Percentiles rank a stretch among this genome's conserved stretches.
phyloP scores from a whole-genome alignment of 2,888 invertebrate species.

The Trichopoda pennipes region DNA sequence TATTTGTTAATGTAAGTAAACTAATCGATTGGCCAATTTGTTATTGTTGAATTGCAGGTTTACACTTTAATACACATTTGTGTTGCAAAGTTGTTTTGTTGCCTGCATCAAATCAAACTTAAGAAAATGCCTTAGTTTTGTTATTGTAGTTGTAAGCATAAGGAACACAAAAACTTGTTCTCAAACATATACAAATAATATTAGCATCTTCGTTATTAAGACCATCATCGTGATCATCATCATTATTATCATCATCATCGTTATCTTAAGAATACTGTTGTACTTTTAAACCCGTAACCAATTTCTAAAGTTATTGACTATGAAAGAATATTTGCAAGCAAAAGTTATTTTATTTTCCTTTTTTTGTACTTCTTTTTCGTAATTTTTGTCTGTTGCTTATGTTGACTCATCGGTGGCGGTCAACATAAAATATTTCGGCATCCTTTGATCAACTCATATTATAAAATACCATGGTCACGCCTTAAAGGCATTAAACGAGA shows the following conservation, averaged over 20 bases:
- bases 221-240: constrained; percentile 15
- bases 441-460: constrained; percentile 81
- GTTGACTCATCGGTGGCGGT: constrained; percentile 75
- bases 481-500: constrained; percentile 82
- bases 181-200: constrained; percentile 15
- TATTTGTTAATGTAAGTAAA: constrained; percentile 13
- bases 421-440: constrained; percentile 79
- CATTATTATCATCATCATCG: constrained; percentile 11
- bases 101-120: constrained; percentile 26
- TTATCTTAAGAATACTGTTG: constrained; percentile 39
- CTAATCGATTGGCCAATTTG: constrained; percentile 65
- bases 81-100: background rate
- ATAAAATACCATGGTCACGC: constrained; percentile 81
- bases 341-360: constrained; percentile 38
- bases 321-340: constrained; percentile 53
- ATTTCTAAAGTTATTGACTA: constrained; percentile 66
- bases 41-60: constrained; percentile 60
- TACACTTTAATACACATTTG: constrained; percentile 44
- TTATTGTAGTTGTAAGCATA: constrained; percentile 43
- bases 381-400: constrained; percentile 11
- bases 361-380: background rate
- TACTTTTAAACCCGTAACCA: constrained; percentile 58
- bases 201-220: background rate
- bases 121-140: constrained; percentile 38
- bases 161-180: constrained; percentile 23